These are phyloP conservation scores for Physocephala rufipes DNA, from an alignment of 2,888 invertebrate species.

Conservation along the genomic window DNA sequence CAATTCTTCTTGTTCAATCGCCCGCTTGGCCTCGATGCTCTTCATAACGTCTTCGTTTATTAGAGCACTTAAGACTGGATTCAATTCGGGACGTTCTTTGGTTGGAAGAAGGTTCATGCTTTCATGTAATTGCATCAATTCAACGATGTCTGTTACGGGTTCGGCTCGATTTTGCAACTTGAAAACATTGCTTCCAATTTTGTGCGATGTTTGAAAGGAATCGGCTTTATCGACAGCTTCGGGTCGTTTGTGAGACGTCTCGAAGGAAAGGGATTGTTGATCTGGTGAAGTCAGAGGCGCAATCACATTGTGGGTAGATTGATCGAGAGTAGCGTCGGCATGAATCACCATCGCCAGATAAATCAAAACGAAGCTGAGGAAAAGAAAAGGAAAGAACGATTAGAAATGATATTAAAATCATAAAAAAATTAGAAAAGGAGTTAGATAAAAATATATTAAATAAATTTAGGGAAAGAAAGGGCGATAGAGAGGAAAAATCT, in stretches of 20 bases:
- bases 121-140: conserved; percentile 50
- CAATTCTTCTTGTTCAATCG: conserved; percentile 59
- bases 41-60: conserved; percentile 69
- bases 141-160: conserved; percentile 41
- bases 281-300: conserved; percentile 41
- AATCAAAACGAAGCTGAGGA: conserved; percentile 54
- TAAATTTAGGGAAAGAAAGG: too few relatives aligned
- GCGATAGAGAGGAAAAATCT: too few relatives aligned
- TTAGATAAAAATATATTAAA: too few relatives aligned
- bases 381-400: conserved; percentile 13
- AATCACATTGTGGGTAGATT: background rate
- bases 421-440: background rate
- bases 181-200: conserved; percentile 48
- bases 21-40: conserved; percentile 66
- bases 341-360: conserved; percentile 52
- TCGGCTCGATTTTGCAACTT: conserved; percentile 34
- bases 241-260: conserved; percentile 76
- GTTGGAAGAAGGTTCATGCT: conserved; percentile 62
- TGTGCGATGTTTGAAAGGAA: conserved; percentile 61
- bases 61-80: conserved; percentile 65
- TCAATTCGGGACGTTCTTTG: conserved; percentile 65
- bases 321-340: conserved; percentile 47
- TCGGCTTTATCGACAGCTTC: conserved; percentile 66
- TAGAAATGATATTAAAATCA: background rate
- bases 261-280: conserved; percentile 66